phyloP scores from a whole-genome alignment of 2,888 invertebrate genomes.

The Sacculina carcini region DNA sequence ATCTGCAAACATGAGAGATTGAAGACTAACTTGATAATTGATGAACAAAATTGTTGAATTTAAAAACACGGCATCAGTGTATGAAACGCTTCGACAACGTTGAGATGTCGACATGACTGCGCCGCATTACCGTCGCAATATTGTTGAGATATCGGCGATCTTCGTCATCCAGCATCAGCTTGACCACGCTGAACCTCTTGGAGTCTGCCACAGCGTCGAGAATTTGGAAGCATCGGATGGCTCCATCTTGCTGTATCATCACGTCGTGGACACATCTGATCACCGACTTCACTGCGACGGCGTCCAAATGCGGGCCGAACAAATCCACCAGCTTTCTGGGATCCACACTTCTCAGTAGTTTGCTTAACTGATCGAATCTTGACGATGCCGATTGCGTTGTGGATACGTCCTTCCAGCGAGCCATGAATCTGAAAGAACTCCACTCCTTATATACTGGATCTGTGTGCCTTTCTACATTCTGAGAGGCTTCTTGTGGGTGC shows the following conservation, averaged over 20 bases:
- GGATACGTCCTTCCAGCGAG: neutral
- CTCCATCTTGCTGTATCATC: neutral
- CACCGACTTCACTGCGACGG: neutral
- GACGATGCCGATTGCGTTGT: too few species aligned
- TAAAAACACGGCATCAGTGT: too few species aligned
- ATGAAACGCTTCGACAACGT: too few species aligned
- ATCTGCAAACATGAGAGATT: too few species aligned
- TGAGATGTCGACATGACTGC: too few species aligned
- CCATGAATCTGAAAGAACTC: neutral
- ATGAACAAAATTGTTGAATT: too few species aligned
- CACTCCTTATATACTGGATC: neutral
- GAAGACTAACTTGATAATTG: too few species aligned
- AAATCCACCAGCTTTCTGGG: neutral
- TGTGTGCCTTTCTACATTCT: neutral
- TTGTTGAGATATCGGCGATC: too few species aligned
- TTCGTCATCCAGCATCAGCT: neutral
- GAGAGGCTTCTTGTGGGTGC: neutral
- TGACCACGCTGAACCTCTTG: neutral
- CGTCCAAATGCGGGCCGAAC: neutral
- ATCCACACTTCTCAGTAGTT: neutral
- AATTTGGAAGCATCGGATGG: neutral
- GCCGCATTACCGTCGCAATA: too few species aligned
- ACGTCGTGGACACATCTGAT: neutral
- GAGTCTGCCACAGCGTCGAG: neutral
- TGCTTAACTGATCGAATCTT: too few species aligned